Percentiles rank a stretch among this genome's conserved stretches.
These are phyloP conservation scores for Aphelinus atriplicis DNA, from an alignment of 1,140 invertebrate genomes.

Conservation along the genomic window DNA sequence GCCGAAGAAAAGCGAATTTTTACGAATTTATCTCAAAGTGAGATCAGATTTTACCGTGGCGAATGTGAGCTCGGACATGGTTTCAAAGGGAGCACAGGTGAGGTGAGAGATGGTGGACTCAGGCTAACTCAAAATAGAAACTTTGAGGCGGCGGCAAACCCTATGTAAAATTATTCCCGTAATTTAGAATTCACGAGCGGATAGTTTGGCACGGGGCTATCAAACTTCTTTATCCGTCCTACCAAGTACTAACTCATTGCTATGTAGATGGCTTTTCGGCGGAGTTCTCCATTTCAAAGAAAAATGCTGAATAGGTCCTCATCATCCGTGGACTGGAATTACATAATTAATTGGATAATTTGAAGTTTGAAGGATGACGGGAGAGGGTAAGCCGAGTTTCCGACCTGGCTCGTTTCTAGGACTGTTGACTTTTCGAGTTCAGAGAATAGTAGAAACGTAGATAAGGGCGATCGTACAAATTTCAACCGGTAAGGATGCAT, in stretches of 20 bases:
- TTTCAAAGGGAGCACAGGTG: neutral
- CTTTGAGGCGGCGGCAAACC: neutral
- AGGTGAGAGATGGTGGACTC: neutral
- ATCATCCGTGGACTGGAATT: neutral
- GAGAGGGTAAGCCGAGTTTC: too few species aligned
- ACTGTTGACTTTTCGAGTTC: too few species aligned
- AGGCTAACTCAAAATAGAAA: neutral
- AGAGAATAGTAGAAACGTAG: too few species aligned
- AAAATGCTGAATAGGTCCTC: neutral
- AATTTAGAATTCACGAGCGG: slow-evolving; percentile 7
- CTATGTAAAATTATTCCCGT: slow-evolving; percentile 4
- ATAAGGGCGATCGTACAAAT: too few species aligned
- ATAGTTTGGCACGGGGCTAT: neutral
- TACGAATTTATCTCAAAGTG: too few species aligned
- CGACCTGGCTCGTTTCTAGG: too few species aligned
- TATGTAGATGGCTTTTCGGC: neutral
- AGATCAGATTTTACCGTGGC: too few species aligned
- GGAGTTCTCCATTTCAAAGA: neutral
- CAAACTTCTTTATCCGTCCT: slow-evolving; percentile 13
- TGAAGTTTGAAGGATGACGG: too few species aligned
- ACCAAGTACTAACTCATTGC: neutral
- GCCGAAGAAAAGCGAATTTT: too few species aligned
- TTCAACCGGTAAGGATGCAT: too few species aligned
- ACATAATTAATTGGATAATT: too few species aligned
- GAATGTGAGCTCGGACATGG: neutral